A percentile compares a stretch with the other conserved stretches of the same genome.
Evolutionary conservation across 2,797 vertebrate species (phyloP).

Genomic region (Sebastes steindachneri): DNA sequence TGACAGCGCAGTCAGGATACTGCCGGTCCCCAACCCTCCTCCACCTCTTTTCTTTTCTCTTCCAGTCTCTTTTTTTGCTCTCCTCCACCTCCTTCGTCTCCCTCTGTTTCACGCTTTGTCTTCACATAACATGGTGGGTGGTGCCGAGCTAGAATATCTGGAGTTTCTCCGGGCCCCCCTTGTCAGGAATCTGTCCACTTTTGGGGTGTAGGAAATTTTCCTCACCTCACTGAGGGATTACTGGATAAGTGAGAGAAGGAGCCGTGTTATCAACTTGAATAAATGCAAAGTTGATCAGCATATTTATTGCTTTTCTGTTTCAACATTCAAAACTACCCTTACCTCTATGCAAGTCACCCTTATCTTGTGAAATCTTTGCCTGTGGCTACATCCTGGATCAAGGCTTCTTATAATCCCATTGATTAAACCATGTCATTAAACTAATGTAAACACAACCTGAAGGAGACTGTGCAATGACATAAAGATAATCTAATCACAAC

Average conservation of each 20-base stretch:
- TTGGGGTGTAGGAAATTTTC: conserved; percentile 39
- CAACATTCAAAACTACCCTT: not conserved
- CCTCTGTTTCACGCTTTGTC: conserved; percentile 78
- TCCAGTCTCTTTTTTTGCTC: conserved; percentile 53
- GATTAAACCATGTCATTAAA: conserved; percentile 33
- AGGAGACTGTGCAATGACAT: conserved; percentile 22
- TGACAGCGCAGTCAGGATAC: conserved; percentile 74
- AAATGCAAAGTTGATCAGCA: not conserved
- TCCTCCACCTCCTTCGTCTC: conserved; percentile 70
- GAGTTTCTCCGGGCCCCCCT: conserved; percentile 66
- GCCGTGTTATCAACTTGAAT: not conserved
- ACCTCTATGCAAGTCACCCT: not conserved
- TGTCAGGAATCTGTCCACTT: conserved; percentile 61
- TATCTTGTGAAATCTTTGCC: not conserved
- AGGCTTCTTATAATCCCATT: conserved; percentile 8
- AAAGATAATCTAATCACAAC: conserved; percentile 46
- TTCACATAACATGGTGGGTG: conserved; percentile 76
- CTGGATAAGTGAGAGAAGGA: conserved; percentile 5
- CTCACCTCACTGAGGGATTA: conserved; percentile 26
- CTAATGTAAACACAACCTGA: conserved; percentile 36
- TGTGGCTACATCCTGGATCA: not conserved
- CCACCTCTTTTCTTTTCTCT: conserved; percentile 44
- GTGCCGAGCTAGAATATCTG: conserved; percentile 65
- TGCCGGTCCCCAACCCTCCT: conserved; percentile 50
- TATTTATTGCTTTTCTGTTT: not conserved